Evolutionary conservation across 2,113 vertebrate species (phyloP).

Genomic region (Caretta caretta): DNA sequence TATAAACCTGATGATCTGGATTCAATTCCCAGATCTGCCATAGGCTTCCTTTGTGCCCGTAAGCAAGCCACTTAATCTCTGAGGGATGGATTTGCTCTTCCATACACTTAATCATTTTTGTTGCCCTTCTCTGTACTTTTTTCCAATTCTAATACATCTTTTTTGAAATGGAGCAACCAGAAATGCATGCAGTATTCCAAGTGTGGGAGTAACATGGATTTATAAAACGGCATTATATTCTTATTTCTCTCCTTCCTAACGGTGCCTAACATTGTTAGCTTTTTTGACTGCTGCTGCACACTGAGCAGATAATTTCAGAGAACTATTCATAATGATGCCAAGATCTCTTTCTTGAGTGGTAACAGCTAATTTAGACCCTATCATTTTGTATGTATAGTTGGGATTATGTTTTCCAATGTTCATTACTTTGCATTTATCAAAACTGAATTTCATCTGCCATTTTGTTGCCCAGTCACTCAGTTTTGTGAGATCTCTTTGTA

Average conservation of each 20-base stretch:
- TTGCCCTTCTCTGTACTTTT: neutral
- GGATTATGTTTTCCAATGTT: neutral
- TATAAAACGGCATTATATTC: too few species aligned
- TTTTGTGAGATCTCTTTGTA: neutral
- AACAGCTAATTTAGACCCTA: neutral
- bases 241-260: neutral
- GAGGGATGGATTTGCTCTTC: neutral
- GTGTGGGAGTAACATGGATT: too few species aligned
- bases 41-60: neutral
- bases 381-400: neutral
- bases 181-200: neutral
- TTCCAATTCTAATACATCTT: neutral
- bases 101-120: neutral
- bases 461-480: neutral
- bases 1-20: neutral
- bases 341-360: neutral
- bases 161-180: neutral
- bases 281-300: neutral
- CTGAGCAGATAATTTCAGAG: neutral
- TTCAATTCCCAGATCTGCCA: accelerated
- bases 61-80: neutral
- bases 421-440: neutral
- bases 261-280: neutral
- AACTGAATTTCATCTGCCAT: neutral
- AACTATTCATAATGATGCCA: neutral